Conservation (phyloP, 2,797 vertebrate species). For the Notoglanidium macrostoma region DNA sequence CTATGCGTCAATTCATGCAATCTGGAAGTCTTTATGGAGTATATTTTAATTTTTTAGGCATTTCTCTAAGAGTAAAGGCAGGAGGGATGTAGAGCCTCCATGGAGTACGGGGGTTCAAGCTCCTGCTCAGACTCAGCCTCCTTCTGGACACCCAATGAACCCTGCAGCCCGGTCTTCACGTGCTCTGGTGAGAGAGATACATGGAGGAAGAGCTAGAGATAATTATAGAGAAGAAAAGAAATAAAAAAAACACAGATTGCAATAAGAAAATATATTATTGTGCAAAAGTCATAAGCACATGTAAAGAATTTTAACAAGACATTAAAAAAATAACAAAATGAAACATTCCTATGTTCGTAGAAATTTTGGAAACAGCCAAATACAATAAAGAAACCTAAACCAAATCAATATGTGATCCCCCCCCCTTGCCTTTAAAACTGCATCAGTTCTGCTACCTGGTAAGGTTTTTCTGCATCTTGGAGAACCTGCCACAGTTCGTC, state of each 20-base stretch:
- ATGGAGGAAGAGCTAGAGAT: not conserved
- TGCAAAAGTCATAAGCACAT: not conserved
- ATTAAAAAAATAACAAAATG: not conserved
- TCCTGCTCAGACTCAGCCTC: slow-evolving; percentile 58
- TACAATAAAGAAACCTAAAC: not conserved
- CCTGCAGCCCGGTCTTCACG: slow-evolving; percentile 61
- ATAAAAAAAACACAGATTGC: not conserved
- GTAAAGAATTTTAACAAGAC: not conserved
- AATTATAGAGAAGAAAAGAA: not conserved
- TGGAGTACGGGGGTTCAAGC: slow-evolving; percentile 77
- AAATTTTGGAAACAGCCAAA: not conserved
- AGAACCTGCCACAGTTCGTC: not conserved
- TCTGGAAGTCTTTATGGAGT: not conserved
- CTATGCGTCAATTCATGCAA: not conserved
- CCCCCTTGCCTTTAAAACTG: not conserved
- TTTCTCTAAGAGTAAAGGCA: slow-evolving; percentile 81
- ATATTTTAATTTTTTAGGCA: slow-evolving; percentile 73
- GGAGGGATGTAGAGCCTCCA: slow-evolving; percentile 73
- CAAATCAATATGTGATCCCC: not conserved
- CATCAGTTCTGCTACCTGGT: not conserved
- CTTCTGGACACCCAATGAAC: slow-evolving; percentile 51
- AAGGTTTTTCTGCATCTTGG: not conserved
- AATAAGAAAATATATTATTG: not conserved
- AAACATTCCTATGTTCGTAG: too few species aligned
- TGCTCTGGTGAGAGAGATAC: slow-evolving; percentile 61